A percentile compares a stretch with the other conserved stretches of the same genome.
Conservation (phyloP, 2,888 invertebrate genomes). For the Aproaerema taeniolella region DNA sequence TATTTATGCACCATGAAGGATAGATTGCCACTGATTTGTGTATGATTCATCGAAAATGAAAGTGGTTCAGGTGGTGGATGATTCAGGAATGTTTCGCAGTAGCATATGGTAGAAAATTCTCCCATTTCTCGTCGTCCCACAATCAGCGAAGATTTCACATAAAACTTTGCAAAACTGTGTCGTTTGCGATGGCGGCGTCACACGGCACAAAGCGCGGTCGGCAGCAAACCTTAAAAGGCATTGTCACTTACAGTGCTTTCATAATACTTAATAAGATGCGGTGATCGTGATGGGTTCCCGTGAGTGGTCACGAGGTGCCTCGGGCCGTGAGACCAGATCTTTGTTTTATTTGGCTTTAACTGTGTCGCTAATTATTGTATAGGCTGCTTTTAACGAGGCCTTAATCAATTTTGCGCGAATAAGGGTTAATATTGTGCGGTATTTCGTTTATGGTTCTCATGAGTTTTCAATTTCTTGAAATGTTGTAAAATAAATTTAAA, state of each 20-base stretch:
- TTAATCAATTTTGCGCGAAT: slow-evolving; percentile 59
- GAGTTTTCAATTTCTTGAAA: no score
- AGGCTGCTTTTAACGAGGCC: slow-evolving; percentile 63
- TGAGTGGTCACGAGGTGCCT: slow-evolving; percentile 63
- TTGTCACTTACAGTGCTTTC: slow-evolving; percentile 63
- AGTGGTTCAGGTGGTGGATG: no score
- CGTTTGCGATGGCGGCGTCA: slow-evolving; percentile 1
- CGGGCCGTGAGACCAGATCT: slow-evolving; percentile 51
- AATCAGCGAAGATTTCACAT: no score
- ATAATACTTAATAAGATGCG: slow-evolving; percentile 68
- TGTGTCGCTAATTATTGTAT: slow-evolving; percentile 59
- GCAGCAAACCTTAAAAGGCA: slow-evolving; percentile 47
- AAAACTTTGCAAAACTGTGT: no score
- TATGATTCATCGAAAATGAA: not conserved
- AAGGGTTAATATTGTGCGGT: no score
- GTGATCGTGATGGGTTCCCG: slow-evolving; percentile 68
- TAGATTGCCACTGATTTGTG: slow-evolving; percentile 26
- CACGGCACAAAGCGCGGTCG: slow-evolving; percentile 5
- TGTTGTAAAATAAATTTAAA: no score
- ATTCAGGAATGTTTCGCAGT: no score
- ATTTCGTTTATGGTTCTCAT: no score
- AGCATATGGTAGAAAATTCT: no score
- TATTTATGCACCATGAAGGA: slow-evolving; percentile 41
- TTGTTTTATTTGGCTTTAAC: slow-evolving; percentile 48
- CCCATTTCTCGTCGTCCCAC: no score